phyloP scores from a whole-genome alignment of 2,113 vertebrate species.

The Suncus etruscus region DNA sequence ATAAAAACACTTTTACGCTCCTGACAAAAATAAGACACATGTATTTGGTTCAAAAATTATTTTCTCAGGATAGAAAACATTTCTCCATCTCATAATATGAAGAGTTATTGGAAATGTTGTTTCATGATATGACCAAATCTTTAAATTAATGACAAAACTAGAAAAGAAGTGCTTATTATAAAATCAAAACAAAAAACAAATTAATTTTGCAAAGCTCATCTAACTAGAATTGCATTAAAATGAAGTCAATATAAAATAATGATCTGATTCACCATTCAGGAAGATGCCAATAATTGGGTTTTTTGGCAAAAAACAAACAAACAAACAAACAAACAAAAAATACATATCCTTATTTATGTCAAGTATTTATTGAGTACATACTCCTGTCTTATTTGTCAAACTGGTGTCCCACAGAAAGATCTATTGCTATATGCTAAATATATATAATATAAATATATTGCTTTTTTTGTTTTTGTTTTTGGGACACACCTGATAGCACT shows the following conservation, averaged over 20 bases:
- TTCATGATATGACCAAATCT: not conserved
- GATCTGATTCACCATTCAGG: slow-evolving; percentile 38
- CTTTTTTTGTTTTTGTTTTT: too few species aligned
- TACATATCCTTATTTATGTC: slow-evolving; percentile 41
- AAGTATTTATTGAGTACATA: slow-evolving; percentile 35
- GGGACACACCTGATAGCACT: too few species aligned
- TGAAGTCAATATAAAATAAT: slow-evolving; percentile 58
- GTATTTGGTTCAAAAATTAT: slow-evolving; percentile 5
- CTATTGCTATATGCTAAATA: not conserved
- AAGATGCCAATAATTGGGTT: slow-evolving; percentile 44
- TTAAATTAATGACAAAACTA: slow-evolving; percentile 28
- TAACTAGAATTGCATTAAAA: slow-evolving; percentile 25
- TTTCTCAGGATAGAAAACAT: not conserved
- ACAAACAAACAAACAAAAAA: too few species aligned
- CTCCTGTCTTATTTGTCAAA: slow-evolving; percentile 59
- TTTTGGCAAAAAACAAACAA: too few species aligned
- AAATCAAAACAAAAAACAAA: slow-evolving; percentile 12
- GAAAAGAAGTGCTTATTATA: not conserved
- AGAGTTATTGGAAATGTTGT: slow-evolving; percentile 14
- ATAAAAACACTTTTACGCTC: slow-evolving; percentile 11
- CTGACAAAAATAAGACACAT: slow-evolving; percentile 25
- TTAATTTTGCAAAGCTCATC: slow-evolving; percentile 55
- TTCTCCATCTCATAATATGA: slow-evolving; percentile 10
- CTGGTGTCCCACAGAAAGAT: slow-evolving; percentile 35
- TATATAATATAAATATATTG: too few species aligned